Evolutionary conservation across 2,888 invertebrate genomes (phyloP), one percentile per base, ranked within the genome.

Genomic region (Sturmia bella): DNA sequence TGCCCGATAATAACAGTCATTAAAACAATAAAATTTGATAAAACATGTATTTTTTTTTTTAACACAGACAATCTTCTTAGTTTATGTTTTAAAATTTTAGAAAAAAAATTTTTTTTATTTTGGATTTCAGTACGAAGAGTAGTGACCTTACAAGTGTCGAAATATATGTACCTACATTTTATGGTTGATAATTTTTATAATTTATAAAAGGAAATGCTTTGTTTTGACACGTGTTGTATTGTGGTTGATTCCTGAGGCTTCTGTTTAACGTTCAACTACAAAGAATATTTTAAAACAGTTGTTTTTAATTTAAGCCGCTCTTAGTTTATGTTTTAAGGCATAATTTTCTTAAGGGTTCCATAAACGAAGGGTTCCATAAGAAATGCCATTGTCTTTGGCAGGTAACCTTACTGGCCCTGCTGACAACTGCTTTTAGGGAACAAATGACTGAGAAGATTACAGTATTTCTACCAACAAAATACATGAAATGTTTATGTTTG

Each of bases 111-210:
- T 32, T 48, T 5, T 32, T 32, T 5, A 1, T 19, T n/a, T n/a
- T 19, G 19, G 37, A 4, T 57, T 15, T 32, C 0, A 19, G 41
- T 21, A 13, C 13, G 6, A 27, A 13, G 3, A 32, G 45, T 50
- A 52, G 24, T 52, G 32, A 15, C 61, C 17, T 27, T n/a, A 6
- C 41, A 41, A 11, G 24, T 73, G 73, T 73, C 73, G 63, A 52
- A 72, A 72, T 72, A 73, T 43, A 32, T 9, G 3, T 45, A 63
- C n/a, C n/a, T n/a, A n/a, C n/a, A 41, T 63, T 63, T 68, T 73
- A 32, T 63, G 43, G 9, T 52, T 41, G 27, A 19, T 57, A 6
- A 32, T 9, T 45, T 15, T 9, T 41, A 48, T 24, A 11, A 54
- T 73, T 73, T 73, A 59, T 43, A 19, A 43, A n/a, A 5, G 27